Evolutionary conservation across 2,888 invertebrate genomes (phyloP).

Genomic region (Plusia festucae): DNA sequence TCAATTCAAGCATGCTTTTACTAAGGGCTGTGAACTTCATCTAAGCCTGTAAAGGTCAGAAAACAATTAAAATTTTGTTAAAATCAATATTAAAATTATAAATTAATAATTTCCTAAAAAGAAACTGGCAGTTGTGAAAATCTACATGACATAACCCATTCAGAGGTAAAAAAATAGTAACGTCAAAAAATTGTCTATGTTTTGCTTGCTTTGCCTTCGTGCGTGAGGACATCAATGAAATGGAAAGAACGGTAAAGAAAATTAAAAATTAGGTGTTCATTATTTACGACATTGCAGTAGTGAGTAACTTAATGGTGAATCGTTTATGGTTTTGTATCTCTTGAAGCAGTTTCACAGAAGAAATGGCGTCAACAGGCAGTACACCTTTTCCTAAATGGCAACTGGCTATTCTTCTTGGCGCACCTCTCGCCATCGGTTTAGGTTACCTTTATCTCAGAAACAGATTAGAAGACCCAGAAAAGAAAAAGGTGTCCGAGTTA

Average conservation of each 20-base stretch:
- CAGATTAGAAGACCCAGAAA: slow-evolving; percentile 87
- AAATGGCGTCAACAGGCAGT: slow-evolving; percentile 87
- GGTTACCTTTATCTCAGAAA: slow-evolving; percentile 93
- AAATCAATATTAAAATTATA: no score
- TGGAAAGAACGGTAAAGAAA: slow-evolving; percentile 72
- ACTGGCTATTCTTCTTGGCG: slow-evolving; percentile 94
- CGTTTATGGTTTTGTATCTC: slow-evolving; percentile 67
- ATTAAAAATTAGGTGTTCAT: slow-evolving; percentile 73
- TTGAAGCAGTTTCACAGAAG: slow-evolving; percentile 63
- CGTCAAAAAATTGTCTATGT: slow-evolving; percentile 70
- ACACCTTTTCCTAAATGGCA: slow-evolving; percentile 95
- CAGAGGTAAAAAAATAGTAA: slow-evolving; percentile 35
- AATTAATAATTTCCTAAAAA: background rate
- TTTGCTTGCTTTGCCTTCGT: slow-evolving; percentile 61
- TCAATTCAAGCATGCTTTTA: no score
- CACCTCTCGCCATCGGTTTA: slow-evolving; percentile 94
- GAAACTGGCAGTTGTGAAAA: slow-evolving; percentile 47
- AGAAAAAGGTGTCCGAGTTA: slow-evolving; percentile 86
- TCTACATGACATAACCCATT: slow-evolving; percentile 51
- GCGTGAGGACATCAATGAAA: slow-evolving; percentile 71
- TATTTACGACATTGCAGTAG: slow-evolving; percentile 66
- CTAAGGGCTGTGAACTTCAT: no score
- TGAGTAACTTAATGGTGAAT: slow-evolving; percentile 80
- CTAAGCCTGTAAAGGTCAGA: no score
- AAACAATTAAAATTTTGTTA: no score